Percentiles rank a stretch among this genome's conserved stretches.
Evolutionary conservation across 2,113 vertebrate species (phyloP).

Genomic region (Puma concolor): DNA sequence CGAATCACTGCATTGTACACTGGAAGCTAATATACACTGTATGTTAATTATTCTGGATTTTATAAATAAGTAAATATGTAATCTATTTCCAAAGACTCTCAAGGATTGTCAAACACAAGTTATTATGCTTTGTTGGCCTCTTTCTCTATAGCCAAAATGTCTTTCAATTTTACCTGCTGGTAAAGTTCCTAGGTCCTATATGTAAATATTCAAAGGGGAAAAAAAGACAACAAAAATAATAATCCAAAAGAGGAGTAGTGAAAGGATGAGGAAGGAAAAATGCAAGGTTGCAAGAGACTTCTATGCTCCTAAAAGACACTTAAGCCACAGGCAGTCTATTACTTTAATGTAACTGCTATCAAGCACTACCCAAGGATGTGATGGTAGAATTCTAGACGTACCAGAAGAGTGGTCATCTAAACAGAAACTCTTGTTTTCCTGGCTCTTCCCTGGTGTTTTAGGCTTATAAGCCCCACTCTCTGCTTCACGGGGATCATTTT

Average conservation of each 20-base stretch:
- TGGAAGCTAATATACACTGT: neutral
- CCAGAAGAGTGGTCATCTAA: neutral
- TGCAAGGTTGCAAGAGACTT: neutral
- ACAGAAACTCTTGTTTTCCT: neutral
- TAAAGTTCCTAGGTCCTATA: neutral
- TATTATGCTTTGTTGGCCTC: neutral
- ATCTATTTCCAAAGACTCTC: neutral
- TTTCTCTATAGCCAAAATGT: neutral
- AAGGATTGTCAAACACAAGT: neutral
- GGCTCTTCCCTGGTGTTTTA: neutral
- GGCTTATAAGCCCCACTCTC: neutral
- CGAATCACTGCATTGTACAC: neutral
- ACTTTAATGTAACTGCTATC: neutral
- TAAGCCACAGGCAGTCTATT: neutral
- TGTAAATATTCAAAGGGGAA: neutral
- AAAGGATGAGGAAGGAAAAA: neutral
- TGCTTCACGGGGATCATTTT: neutral
- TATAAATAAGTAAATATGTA: neutral
- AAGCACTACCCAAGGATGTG: neutral
- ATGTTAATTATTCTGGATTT: neutral
- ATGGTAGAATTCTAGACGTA: slow-evolving; percentile 34
- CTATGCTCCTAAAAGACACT: neutral
- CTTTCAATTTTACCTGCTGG: neutral
- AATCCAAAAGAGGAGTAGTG: neutral
- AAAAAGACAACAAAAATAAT: neutral